Percentiles rank a stretch among this genome's conserved stretches.
Evolutionary conservation across 2,888 invertebrate species (phyloP).

Genomic region (Lasiommata megera): DNA sequence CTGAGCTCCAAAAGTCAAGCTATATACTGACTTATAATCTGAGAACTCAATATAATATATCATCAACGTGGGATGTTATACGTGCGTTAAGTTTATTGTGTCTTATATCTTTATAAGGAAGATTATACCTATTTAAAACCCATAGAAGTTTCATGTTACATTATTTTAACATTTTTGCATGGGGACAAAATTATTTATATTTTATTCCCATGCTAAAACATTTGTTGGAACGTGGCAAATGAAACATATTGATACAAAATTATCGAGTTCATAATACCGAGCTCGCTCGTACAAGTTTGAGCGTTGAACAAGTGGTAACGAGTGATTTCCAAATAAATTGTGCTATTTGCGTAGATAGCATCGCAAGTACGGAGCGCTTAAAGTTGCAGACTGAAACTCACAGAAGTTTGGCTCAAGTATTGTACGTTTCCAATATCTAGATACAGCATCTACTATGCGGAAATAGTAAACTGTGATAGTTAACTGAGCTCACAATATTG

Average conservation of each 20-base stretch:
- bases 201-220: neutral
- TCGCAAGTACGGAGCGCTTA: slow-evolving; percentile 42
- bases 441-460: slow-evolving; percentile 6
- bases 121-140: too few relatives aligned
- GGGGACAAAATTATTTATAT: neutral
- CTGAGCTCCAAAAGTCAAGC: too few relatives aligned
- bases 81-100: too few relatives aligned
- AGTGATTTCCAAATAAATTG: slow-evolving; percentile 39
- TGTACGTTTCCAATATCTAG: slow-evolving; percentile 24
- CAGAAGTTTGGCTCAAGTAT: slow-evolving; percentile 45
- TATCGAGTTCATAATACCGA: slow-evolving; percentile 32
- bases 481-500: neutral
- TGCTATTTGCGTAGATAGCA: slow-evolving; percentile 40
- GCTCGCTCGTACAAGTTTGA: slow-evolving; percentile 34
- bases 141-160: too few relatives aligned
- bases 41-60: too few relatives aligned
- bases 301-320: slow-evolving; percentile 37
- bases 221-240: slow-evolving; percentile 7
- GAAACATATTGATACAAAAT: slow-evolving; percentile 30
- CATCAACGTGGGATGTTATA: too few relatives aligned
- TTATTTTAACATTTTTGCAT: neutral
- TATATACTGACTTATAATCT: too few relatives aligned
- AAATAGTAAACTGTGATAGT: neutral
- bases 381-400: slow-evolving; percentile 47
- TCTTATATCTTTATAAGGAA: too few relatives aligned